Evolutionary conservation across 2,888 invertebrate genomes (phyloP).

Genomic region (Eupithecia pulchellata): DNA sequence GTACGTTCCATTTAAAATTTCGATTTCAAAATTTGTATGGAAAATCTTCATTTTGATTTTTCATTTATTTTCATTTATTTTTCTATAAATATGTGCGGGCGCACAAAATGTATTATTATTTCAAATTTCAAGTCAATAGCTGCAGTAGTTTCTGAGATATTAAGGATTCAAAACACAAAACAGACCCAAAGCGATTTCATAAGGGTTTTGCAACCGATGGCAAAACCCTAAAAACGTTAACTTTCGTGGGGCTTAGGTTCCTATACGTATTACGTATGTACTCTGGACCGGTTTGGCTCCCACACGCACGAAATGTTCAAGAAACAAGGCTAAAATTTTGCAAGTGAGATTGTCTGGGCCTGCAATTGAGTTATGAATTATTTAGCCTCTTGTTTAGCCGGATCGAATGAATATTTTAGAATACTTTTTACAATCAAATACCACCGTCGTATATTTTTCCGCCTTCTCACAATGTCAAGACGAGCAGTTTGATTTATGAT

Average conservation of each 20-base stretch:
- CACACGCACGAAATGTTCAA: slow-evolving; percentile 3
- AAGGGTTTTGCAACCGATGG: too few relatives aligned
- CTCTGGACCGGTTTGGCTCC: not conserved
- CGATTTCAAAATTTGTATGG: too few relatives aligned
- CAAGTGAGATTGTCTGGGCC: slow-evolving; percentile 44
- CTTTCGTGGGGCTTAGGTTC: not conserved
- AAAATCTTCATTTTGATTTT: too few relatives aligned
- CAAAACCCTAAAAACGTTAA: not conserved
- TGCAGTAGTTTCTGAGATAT: too few relatives aligned
- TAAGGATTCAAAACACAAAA: too few relatives aligned
- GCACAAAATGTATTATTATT: too few relatives aligned
- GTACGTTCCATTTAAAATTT: too few relatives aligned
- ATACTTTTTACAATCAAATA: slow-evolving; percentile 8
- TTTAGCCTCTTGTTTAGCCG: slow-evolving; percentile 30
- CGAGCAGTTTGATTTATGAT: slow-evolving; percentile 8
- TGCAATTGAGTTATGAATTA: slow-evolving; percentile 43
- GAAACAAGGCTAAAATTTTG: slow-evolving; percentile 36
- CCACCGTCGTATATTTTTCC: slow-evolving; percentile 1
- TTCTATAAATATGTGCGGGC: too few relatives aligned
- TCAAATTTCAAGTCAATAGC: too few relatives aligned
- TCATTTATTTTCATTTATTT: too few relatives aligned
- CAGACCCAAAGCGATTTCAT: too few relatives aligned
- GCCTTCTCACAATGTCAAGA: not conserved
- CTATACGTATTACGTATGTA: not conserved
- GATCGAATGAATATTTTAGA: slow-evolving; percentile 30